These are phyloP conservation scores for Myotis planiceps DNA, from an alignment of 2,797 vertebrate species.

Conservation along the genomic window DNA sequence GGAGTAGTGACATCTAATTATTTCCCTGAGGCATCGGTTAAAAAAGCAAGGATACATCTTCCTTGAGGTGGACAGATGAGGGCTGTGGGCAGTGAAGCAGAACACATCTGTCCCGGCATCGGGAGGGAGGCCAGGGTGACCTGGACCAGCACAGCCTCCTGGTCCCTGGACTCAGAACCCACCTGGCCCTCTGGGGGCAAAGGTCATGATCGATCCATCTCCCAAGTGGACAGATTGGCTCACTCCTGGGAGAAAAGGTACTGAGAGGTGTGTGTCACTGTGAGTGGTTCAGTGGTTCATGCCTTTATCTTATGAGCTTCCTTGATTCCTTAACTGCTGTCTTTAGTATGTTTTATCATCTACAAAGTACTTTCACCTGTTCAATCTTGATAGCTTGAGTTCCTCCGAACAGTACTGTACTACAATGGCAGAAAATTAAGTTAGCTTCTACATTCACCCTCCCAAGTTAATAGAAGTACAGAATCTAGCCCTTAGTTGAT, in stretches of 20 bases:
- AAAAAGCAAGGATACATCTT: conserved; percentile 66
- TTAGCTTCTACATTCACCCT: not conserved
- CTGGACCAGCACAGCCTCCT: not conserved
- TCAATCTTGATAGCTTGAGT: not conserved
- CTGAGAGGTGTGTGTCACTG: fast-evolving
- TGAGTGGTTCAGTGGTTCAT: not conserved
- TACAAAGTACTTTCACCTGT: not conserved
- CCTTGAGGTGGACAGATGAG: not conserved
- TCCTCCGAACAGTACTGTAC: not conserved
- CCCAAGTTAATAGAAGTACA: not conserved
- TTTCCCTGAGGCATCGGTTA: conserved; percentile 65
- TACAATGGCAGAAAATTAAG: not conserved
- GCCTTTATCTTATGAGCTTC: not conserved
- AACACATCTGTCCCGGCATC: not conserved
- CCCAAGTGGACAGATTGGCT: not conserved
- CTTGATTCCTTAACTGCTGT: not conserved
- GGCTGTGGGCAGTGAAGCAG: not conserved
- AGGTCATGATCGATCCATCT: not conserved
- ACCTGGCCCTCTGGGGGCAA: not conserved
- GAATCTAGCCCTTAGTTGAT: not conserved
- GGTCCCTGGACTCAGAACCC: not conserved
- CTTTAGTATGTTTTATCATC: not conserved
- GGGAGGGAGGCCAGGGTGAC: not conserved
- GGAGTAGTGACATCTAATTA: conserved; percentile 74
- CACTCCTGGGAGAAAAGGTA: not conserved